Evolutionary conservation across 2,888 invertebrate species (phyloP).

Genomic region (Patella pellucida): DNA sequence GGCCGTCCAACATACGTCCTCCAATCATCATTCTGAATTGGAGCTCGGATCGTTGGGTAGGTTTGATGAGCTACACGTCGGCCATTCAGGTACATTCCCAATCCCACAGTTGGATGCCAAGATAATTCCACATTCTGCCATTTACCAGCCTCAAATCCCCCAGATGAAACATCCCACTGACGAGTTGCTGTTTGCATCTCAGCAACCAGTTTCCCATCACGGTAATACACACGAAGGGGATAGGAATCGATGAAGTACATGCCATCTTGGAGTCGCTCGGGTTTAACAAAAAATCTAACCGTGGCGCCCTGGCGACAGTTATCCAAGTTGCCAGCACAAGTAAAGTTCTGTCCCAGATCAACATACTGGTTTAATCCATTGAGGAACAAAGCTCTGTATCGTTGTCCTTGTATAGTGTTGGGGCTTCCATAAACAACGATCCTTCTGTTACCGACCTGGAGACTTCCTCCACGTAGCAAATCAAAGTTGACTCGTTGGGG

Average conservation of each 20-base stretch:
- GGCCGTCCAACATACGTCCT: conserved; percentile 55
- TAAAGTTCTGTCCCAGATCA: conserved; percentile 60
- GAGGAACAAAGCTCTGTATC: conserved; percentile 47
- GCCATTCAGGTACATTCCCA: conserved; percentile 58
- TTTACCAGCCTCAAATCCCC: conserved; percentile 45
- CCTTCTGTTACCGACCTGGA: conserved; percentile 39
- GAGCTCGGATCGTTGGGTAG: conserved; percentile 39
- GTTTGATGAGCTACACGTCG: conserved; percentile 46
- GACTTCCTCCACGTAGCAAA: conserved; percentile 26
- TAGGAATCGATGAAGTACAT: conserved; percentile 66
- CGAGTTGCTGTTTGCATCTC: conserved; percentile 56
- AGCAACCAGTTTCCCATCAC: conserved; percentile 58
- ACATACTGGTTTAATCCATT: conserved; percentile 63
- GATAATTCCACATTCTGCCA: conserved; percentile 62
- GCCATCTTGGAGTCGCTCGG: conserved; percentile 53
- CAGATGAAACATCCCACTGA: conserved; percentile 57
- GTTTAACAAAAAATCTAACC: conserved; percentile 54
- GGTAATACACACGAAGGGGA: conserved; percentile 62
- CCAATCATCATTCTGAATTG: conserved; percentile 44
- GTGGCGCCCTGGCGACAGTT: conserved; percentile 65
- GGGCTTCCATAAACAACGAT: conserved; percentile 48
- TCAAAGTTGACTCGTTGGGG: conserved; percentile 31
- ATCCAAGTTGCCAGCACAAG: conserved; percentile 64
- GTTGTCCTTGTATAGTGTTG: conserved; percentile 38
- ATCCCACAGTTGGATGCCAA: conserved; percentile 58